Conservation (phyloP, 1,140 invertebrate species). For the Brachionus plicatilis region DNA sequence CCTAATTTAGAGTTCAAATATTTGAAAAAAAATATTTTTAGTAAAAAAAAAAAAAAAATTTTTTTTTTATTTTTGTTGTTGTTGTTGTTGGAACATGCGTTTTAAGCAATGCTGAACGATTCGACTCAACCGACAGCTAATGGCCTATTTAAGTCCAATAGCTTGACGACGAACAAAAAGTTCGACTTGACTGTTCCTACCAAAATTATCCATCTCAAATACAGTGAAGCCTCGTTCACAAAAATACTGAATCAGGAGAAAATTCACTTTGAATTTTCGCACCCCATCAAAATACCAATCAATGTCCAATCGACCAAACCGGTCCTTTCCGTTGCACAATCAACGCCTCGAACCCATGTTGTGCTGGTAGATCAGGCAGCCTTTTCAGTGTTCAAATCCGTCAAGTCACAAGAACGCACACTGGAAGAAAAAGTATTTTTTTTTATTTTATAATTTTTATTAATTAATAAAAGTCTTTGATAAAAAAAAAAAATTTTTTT, state of each 20-base stretch:
- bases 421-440: neutral
- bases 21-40: neutral
- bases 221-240: neutral
- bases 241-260: neutral
- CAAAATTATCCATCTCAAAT: neutral
- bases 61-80: neutral
- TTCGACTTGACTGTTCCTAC: neutral
- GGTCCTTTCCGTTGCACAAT: neutral
- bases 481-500: too few species aligned
- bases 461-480: neutral
- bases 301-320: neutral
- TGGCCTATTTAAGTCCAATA: neutral
- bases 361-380: neutral
- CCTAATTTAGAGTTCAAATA: neutral
- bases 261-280: neutral
- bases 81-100: neutral
- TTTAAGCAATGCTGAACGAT: neutral
- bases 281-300: neutral
- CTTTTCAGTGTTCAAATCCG: slow-evolving; percentile 6
- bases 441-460: too few species aligned
- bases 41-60: neutral
- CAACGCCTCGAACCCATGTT: neutral
- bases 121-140: neutral
- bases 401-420: neutral
- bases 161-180: neutral